phyloP scores from a whole-genome alignment of 2,113 vertebrate species.

The Megaceryle maxima region DNA sequence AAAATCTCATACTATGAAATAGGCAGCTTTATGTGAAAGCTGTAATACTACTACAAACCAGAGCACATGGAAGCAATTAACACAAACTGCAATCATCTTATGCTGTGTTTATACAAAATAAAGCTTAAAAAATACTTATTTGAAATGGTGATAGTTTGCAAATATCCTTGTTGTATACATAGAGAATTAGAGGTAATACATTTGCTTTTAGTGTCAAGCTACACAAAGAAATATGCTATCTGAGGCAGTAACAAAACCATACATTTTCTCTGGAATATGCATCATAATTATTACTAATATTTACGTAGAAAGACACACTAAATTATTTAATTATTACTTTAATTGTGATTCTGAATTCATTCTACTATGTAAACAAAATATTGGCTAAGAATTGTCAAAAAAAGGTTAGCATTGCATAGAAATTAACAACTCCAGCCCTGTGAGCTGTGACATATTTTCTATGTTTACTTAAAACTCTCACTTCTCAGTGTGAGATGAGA shows the following conservation, averaged over 20 bases:
- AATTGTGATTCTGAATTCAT: neutral
- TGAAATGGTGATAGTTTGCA: neutral
- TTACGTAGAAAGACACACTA: neutral
- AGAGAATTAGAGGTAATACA: neutral
- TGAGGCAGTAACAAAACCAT: neutral
- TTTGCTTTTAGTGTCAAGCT: neutral
- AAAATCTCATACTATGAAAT: neutral
- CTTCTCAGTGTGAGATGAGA: neutral
- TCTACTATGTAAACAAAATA: neutral
- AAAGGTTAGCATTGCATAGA: neutral
- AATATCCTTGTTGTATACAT: neutral
- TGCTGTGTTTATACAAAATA: neutral
- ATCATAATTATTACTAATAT: neutral
- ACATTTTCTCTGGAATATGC: neutral
- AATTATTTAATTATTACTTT: neutral
- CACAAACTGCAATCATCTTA: neutral
- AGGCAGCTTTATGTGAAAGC: neutral
- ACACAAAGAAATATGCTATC: neutral
- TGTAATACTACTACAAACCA: neutral
- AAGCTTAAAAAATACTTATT: neutral
- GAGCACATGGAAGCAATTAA: constrained; percentile 17
- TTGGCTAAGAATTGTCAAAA: neutral
- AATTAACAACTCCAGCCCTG: neutral
- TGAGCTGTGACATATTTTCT: neutral
- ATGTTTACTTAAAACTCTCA: neutral